Evolutionary conservation across 2,113 vertebrate species (phyloP).

Genomic region (Sander lucioperca): DNA sequence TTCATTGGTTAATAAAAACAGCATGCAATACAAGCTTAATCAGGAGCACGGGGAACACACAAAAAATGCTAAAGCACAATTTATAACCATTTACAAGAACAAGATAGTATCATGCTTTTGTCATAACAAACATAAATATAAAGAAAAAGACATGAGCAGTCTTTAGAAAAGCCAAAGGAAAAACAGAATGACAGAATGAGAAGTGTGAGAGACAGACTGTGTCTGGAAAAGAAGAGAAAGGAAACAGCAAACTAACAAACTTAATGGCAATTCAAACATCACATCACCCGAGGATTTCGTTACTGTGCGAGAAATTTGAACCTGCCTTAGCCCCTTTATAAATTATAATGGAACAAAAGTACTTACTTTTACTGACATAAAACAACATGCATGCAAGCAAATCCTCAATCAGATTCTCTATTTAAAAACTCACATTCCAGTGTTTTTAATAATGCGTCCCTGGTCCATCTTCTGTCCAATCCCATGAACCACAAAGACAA

Average conservation of each 20-base stretch:
- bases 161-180: not conserved
- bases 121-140: not conserved
- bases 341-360: not conserved
- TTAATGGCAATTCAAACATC: not conserved
- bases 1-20: not conserved
- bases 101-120: not conserved
- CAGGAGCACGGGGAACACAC: not conserved
- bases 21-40: not conserved
- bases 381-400: not conserved
- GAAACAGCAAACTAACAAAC: not conserved
- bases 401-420: not conserved
- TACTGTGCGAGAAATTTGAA: not conserved
- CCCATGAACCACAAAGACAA: constrained; percentile 98
- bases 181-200: not conserved
- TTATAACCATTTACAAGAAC: not conserved
- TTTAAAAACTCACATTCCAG: constrained; percentile 91
- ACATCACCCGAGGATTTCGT: not conserved
- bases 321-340: not conserved
- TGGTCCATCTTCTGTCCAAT: constrained; percentile 99
- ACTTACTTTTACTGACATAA: not conserved
- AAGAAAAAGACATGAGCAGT: not conserved
- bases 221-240: not conserved
- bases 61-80: not conserved
- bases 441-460: constrained; percentile 99
- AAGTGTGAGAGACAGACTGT: constrained; percentile 6